phyloP scores from a whole-genome alignment of 2,888 invertebrate genomes.

The Plagiodera versicolora region DNA sequence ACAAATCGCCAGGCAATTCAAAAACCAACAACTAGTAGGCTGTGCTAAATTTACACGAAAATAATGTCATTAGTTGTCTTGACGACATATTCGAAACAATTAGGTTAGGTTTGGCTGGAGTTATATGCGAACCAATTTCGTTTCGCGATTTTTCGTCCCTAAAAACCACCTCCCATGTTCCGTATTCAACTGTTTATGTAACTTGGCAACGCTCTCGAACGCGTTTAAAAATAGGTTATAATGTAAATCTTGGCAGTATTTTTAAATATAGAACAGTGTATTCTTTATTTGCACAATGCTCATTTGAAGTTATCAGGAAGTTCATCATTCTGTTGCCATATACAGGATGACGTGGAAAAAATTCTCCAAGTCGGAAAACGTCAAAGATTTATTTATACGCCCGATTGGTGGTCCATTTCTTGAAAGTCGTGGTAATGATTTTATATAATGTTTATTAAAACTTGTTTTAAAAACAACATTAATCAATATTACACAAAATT shows the following conservation, averaged over 20 bases:
- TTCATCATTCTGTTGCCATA: background rate
- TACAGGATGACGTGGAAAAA: background rate
- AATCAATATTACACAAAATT: slow-evolving; percentile 42
- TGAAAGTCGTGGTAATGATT: slow-evolving; percentile 3
- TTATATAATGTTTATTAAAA: slow-evolving; percentile 33
- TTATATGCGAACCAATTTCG: no score
- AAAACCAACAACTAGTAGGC: background rate
- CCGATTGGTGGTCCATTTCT: background rate
- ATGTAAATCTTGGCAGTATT: slow-evolving; percentile 10
- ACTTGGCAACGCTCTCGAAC: slow-evolving; percentile 13
- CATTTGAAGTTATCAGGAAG: background rate
- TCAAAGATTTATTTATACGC: no score
- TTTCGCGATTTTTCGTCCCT: no score
- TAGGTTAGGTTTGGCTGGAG: no score
- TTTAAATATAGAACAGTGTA: slow-evolving; percentile 7
- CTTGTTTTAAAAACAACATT: slow-evolving; percentile 41
- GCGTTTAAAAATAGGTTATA: slow-evolving; percentile 18
- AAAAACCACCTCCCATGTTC: no score
- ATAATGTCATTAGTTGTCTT: background rate
- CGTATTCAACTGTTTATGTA: no score
- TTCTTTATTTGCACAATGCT: slow-evolving; percentile 9
- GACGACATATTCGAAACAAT: slow-evolving; percentile 15
- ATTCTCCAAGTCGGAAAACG: no score
- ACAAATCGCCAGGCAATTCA: background rate
- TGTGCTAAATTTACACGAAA: background rate